Evolutionary conservation across 35 echinoderm and acorn worm genomes (phyloP).

Genomic region (Apostichopus californicus): DNA sequence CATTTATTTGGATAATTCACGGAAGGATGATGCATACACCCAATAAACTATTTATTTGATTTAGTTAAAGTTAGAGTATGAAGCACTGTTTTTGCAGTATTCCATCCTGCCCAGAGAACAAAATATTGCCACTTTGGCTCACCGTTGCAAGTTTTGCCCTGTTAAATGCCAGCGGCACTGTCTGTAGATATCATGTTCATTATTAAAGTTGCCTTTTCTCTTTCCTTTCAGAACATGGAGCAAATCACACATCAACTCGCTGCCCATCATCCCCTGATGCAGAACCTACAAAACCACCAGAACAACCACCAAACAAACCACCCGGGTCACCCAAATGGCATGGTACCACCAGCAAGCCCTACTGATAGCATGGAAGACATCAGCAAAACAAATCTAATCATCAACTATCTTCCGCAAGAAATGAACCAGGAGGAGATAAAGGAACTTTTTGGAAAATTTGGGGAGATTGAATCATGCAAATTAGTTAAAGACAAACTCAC

Average conservation of each 20-base stretch:
- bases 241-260: constrained; percentile 45
- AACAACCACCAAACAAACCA: constrained; percentile 55
- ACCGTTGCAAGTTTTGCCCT: too few species aligned
- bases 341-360: constrained; percentile 60
- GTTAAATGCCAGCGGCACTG: too few species aligned
- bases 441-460: constrained; percentile 92
- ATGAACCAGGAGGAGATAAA: constrained; percentile 96
- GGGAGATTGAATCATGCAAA: constrained; percentile 97
- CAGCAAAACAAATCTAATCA: constrained; percentile 94
- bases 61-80: too few species aligned
- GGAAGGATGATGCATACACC: too few species aligned
- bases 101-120: too few species aligned
- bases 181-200: background rate
- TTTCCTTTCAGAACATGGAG: constrained; percentile 32
- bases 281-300: constrained; percentile 43
- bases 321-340: constrained; percentile 40
- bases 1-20: too few species aligned
- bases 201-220: background rate
- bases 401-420: constrained; percentile 96
- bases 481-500: constrained; percentile 93
- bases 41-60: too few species aligned
- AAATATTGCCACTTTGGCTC: too few species aligned
- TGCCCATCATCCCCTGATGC: constrained; percentile 53
- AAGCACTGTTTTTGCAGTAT: too few species aligned
- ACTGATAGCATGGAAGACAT: constrained; percentile 63